Evolutionary conservation across 2,113 vertebrate species (phyloP).

Genomic region (Antechinus stuartii): DNA sequence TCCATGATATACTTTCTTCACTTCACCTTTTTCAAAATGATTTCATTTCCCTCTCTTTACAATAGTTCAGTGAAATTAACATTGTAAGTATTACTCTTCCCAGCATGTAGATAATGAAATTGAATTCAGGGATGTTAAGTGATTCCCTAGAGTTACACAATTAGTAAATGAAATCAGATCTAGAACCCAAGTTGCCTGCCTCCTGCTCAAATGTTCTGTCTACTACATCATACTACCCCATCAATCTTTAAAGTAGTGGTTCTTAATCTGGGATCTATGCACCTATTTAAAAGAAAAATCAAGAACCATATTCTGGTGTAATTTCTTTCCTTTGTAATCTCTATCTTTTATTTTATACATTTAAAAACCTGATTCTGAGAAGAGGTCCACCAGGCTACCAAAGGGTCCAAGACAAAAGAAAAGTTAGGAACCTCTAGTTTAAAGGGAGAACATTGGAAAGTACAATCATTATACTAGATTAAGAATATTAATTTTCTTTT

Average conservation of each 20-base stretch:
- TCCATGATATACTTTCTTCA: not conserved
- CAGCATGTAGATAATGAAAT: not conserved
- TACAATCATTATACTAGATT: not conserved
- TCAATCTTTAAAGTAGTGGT: not conserved
- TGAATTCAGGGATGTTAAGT: not conserved
- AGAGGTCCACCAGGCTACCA: not conserved
- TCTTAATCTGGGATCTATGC: not conserved
- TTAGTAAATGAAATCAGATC: not conserved
- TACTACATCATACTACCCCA: not conserved
- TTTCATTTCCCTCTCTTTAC: not conserved
- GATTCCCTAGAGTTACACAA: not conserved
- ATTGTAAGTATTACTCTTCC: not conserved
- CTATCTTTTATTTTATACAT: not conserved
- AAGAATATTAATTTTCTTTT: not conserved
- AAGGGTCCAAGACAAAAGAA: not conserved
- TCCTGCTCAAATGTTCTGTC: not conserved
- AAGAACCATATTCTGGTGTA: not conserved
- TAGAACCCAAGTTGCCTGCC: not conserved
- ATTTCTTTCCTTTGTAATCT: not conserved
- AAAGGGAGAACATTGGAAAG: not conserved
- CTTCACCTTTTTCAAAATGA: not conserved
- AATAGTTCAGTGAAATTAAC: not conserved
- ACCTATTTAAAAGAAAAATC: not conserved
- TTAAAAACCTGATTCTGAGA: not conserved
- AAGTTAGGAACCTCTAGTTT: not conserved